These are phyloP conservation scores for Chironomus tentans DNA, from an alignment of 2,888 invertebrate species.

Conservation along the genomic window DNA sequence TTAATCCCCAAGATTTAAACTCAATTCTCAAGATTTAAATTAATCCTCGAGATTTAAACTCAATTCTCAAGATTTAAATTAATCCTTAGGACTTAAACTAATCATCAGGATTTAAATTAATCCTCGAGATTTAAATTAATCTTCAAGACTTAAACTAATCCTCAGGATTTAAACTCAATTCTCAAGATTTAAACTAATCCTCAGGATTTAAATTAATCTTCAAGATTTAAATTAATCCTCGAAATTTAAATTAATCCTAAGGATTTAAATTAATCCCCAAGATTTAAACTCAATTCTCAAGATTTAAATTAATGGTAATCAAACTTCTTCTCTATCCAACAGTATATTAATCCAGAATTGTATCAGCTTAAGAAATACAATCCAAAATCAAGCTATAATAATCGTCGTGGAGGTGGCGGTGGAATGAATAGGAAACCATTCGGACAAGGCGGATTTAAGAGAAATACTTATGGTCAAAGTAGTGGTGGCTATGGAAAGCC, in stretches of 20 bases:
- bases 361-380: constrained; percentile 54
- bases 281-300: background rate
- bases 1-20: no score
- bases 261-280: background rate
- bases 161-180: background rate
- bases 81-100: no score
- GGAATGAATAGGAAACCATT: no score
- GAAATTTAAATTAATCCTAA: no score
- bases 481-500: constrained; percentile 29
- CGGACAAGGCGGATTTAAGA: constrained; percentile 28
- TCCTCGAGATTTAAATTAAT: no score
- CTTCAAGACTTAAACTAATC: no score
- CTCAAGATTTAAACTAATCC: background rate
- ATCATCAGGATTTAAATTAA: no score
- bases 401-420: constrained; percentile 29
- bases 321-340: background rate
- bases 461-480: constrained; percentile 8
- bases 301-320: background rate
- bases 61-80: no score
- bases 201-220: no score
- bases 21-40: no score
- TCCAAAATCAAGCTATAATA: background rate
- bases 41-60: no score
- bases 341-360: constrained; percentile 79
- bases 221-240: no score